Evolutionary conservation across 2,113 vertebrate species (phyloP).

Genomic region (Tauraco erythrolophus): DNA sequence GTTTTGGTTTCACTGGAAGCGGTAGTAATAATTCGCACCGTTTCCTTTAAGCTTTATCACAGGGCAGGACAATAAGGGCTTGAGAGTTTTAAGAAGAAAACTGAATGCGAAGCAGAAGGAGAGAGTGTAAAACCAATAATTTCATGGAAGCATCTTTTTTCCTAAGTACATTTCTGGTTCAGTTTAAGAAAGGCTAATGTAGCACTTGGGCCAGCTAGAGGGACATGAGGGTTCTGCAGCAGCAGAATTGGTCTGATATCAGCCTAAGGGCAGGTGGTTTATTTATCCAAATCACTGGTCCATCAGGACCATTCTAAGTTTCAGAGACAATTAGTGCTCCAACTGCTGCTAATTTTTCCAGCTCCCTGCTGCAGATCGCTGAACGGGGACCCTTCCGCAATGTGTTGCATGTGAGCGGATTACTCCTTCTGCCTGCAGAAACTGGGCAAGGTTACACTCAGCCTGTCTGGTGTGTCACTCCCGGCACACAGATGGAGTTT

Average conservation of each 20-base stretch:
- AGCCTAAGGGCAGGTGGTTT: neutral
- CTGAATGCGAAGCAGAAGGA: neutral
- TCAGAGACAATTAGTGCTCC: neutral
- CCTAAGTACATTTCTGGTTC: neutral
- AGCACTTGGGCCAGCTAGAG: neutral
- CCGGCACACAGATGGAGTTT: neutral
- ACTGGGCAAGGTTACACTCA: neutral
- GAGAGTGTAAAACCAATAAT: neutral
- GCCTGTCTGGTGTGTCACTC: neutral
- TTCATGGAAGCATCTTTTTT: neutral
- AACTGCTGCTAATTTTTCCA: neutral
- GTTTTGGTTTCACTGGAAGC: neutral
- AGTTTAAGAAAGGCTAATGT: neutral
- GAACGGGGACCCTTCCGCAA: neutral
- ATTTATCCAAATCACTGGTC: neutral
- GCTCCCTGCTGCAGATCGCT: neutral
- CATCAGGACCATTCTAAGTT: neutral
- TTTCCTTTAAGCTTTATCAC: neutral
- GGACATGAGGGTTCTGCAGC: neutral
- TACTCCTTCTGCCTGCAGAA: neutral
- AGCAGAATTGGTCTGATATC: neutral
- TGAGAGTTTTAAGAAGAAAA: neutral
- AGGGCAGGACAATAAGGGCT: neutral
- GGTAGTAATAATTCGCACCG: neutral
- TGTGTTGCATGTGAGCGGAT: neutral